Evolutionary conservation across 2,888 invertebrate genomes (phyloP).

Genomic region (Cheilosia grossa): DNA sequence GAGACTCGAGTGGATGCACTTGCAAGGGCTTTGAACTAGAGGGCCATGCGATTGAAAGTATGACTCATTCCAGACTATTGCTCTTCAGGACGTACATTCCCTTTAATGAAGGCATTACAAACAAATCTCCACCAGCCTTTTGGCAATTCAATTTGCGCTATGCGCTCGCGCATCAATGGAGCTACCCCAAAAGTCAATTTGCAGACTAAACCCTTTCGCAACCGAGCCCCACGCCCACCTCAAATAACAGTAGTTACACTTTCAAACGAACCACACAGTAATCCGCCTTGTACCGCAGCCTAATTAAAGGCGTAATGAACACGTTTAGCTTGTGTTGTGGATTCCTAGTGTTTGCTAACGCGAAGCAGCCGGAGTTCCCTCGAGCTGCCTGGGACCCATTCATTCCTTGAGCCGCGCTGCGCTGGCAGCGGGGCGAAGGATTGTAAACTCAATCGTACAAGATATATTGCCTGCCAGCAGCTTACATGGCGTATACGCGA

Average conservation of each 20-base stretch:
- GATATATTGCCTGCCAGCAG: slow-evolving; percentile 66
- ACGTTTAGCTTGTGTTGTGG: slow-evolving; percentile 63
- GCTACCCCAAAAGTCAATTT: slow-evolving; percentile 32
- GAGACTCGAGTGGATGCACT: background rate
- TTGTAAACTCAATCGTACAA: slow-evolving; percentile 62
- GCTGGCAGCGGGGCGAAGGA: slow-evolving; percentile 20
- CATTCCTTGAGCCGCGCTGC: slow-evolving; percentile 16
- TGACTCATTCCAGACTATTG: background rate
- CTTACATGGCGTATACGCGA: slow-evolving; percentile 69
- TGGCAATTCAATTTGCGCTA: background rate
- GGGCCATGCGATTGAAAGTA: background rate
- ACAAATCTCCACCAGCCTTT: background rate
- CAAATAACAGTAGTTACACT: slow-evolving; percentile 25
- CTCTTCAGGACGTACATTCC: background rate
- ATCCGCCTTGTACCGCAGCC: slow-evolving; percentile 56
- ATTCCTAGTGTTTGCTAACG: slow-evolving; percentile 45
- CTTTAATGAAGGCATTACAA: background rate
- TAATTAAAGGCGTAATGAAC: slow-evolving; percentile 72
- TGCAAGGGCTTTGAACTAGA: background rate
- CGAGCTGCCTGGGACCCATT: slow-evolving; percentile 12
- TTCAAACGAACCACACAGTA: slow-evolving; percentile 49
- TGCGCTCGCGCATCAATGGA: slow-evolving; percentile 18
- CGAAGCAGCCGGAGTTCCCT: slow-evolving; percentile 1
- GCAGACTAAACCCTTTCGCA: slow-evolving; percentile 1
- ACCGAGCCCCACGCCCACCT: background rate